A percentile compares a stretch with the other conserved stretches of the same genome.
These are phyloP conservation scores for Cepphus grylle DNA, from an alignment of 2,113 vertebrate genomes.

Conservation along the genomic window DNA sequence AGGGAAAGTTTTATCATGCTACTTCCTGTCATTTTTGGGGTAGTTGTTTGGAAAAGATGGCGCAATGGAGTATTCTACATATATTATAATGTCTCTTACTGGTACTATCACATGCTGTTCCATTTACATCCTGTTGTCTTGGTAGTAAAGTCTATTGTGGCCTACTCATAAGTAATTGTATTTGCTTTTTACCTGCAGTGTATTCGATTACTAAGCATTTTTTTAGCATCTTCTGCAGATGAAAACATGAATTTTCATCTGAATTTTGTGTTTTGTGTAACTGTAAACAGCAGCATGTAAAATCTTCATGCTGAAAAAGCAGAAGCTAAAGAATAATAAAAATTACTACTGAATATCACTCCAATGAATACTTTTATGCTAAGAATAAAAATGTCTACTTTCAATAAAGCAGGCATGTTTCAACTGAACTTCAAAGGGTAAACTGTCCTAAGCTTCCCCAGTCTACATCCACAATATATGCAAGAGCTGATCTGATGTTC, in stretches of 20 bases:
- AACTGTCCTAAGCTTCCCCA: not conserved
- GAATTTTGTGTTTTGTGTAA: not conserved
- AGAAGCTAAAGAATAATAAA: not conserved
- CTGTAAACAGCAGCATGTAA: not conserved
- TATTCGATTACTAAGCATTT: not conserved
- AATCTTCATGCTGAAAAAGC: not conserved
- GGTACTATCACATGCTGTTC: not conserved
- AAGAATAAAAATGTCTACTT: not conserved
- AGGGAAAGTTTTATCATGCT: not conserved
- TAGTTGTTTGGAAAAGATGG: not conserved
- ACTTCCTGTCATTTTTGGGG: not conserved
- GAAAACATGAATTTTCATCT: not conserved
- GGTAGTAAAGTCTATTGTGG: not conserved
- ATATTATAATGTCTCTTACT: not conserved
- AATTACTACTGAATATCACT: not conserved
- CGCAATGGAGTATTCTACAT: not conserved
- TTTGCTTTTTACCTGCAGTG: not conserved
- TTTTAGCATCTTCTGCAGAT: not conserved
- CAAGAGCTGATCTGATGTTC: not conserved
- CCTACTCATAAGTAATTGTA: not conserved
- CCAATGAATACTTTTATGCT: not conserved
- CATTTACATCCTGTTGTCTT: not conserved
- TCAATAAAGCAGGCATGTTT: not conserved
- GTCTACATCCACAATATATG: not conserved
- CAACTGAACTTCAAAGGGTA: not conserved